Percentiles rank a stretch among this genome's conserved stretches.
Evolutionary conservation across 2,797 vertebrate genomes (phyloP).

Genomic region (Sebastes flavidus): DNA sequence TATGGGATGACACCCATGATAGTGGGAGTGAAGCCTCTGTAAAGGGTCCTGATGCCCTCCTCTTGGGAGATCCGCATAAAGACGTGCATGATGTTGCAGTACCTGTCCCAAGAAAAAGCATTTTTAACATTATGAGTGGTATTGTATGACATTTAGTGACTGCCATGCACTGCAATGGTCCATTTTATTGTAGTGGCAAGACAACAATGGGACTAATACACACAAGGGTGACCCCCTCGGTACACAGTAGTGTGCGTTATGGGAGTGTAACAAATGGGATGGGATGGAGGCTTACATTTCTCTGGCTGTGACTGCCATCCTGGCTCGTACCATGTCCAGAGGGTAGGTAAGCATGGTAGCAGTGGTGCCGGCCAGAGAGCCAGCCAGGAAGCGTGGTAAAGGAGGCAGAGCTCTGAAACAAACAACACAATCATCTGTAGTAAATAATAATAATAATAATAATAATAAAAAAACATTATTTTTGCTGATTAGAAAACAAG

Average conservation of each 20-base stretch:
- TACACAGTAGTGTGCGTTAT: not conserved
- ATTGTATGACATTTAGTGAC: not conserved
- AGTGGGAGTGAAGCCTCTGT: slow-evolving; percentile 93
- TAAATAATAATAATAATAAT: not conserved
- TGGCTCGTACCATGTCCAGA: slow-evolving; percentile 93
- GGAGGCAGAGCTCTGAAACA: slow-evolving; percentile 89
- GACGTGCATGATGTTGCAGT: slow-evolving; percentile 95
- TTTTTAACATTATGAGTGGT: not conserved
- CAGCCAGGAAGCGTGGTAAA: slow-evolving; percentile 91
- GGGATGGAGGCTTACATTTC: slow-evolving; percentile 88
- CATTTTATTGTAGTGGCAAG: not conserved
- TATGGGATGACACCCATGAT: slow-evolving; percentile 96
- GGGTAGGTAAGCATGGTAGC: slow-evolving; percentile 95
- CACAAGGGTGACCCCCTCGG: not conserved
- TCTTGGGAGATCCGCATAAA: slow-evolving; percentile 95
- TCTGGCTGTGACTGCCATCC: slow-evolving; percentile 97
- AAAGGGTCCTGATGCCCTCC: slow-evolving; percentile 91
- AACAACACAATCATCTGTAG: not conserved
- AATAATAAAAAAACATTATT: not conserved
- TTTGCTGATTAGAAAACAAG: not conserved
- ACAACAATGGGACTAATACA: not conserved
- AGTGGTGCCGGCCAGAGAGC: slow-evolving; percentile 93
- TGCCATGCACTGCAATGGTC: not conserved
- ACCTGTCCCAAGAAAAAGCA: slow-evolving; percentile 79
- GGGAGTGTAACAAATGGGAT: not conserved